Evolutionary conservation across 2,797 vertebrate genomes (phyloP).

Genomic region (Melanotaenia pygmaea): DNA sequence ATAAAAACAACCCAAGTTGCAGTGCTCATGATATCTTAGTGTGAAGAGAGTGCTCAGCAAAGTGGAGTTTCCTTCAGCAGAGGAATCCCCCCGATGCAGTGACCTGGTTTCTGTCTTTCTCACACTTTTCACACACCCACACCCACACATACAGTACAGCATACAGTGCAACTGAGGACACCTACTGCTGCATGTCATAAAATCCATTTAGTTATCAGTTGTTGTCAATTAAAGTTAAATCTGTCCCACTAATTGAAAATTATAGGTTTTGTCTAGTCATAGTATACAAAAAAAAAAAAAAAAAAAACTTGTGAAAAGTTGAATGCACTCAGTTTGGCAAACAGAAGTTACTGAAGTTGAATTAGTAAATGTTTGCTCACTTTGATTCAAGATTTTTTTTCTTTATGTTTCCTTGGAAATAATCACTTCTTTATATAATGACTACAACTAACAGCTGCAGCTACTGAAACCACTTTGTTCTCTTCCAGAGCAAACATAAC

Average conservation of each 20-base stretch:
- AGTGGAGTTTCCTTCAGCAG: conserved; percentile 73
- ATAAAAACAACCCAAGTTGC: conserved; percentile 17
- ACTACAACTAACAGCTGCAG: conserved; percentile 2
- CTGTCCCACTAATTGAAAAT: not conserved
- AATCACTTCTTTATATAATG: not conserved
- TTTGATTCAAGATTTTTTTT: not conserved
- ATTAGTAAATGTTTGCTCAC: not conserved
- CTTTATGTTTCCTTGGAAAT: conserved; percentile 6
- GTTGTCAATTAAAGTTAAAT: no score
- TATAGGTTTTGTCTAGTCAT: not conserved
- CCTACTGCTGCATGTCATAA: not conserved
- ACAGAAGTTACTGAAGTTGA: not conserved
- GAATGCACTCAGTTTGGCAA: not conserved
- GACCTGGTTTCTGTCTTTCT: conserved; percentile 60
- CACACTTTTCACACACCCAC: conserved; percentile 27
- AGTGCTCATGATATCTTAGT: conserved; percentile 48
- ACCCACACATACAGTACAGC: conserved; percentile 26
- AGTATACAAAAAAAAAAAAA: not conserved
- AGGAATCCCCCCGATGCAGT: conserved; percentile 67
- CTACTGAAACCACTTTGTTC: not conserved
- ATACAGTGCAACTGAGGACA: conserved; percentile 26
- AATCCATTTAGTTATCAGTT: not conserved
- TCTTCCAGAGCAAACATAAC: conserved; percentile 3
- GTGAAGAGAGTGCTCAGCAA: conserved; percentile 22
- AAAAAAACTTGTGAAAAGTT: no score